Percentiles rank a stretch among this genome's conserved stretches.
phyloP scores from a whole-genome alignment of 2,888 invertebrate species.

The Sphaeridia pumilis region DNA sequence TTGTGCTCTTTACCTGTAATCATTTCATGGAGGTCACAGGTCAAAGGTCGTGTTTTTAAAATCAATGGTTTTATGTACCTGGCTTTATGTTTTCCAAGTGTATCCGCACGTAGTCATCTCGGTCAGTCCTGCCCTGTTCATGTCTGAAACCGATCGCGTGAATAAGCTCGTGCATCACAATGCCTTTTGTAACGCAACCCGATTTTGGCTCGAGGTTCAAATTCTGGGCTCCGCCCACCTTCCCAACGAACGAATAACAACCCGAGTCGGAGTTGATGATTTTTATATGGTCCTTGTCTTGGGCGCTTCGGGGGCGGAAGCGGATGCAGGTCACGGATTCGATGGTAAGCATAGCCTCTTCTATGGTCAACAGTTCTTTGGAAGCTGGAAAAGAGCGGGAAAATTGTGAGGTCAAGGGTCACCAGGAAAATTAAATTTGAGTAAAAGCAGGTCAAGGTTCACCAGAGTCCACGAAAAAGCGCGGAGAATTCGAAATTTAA shows the following conservation, averaged over 20 bases:
- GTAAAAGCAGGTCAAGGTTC: no score
- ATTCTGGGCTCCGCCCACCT: constrained; percentile 15
- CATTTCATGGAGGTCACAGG: neutral
- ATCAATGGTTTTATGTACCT: neutral
- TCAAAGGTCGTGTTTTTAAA: neutral
- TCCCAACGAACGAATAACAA: constrained; percentile 19
- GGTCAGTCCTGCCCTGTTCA: constrained; percentile 5
- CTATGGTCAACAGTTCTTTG: constrained; percentile 9
- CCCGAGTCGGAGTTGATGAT: constrained; percentile 9
- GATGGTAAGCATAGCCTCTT: constrained; percentile 20
- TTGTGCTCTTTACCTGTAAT: constrained; percentile 47
- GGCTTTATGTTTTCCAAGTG: neutral
- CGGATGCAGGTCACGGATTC: constrained; percentile 20
- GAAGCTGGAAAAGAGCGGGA: constrained; percentile 16
- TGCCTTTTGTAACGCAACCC: constrained; percentile 3
- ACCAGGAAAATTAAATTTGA: no score
- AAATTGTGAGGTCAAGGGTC: neutral
- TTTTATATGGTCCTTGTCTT: constrained; percentile 10
- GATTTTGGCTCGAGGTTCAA: constrained; percentile 15
- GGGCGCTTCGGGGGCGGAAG: constrained; percentile 10
- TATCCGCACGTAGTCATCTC: constrained; percentile 4
- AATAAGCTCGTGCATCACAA: constrained; percentile 3
- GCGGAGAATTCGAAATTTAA: no score
- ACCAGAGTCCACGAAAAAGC: no score
- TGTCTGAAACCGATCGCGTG: constrained; percentile 10